Evolutionary conservation across 2,888 invertebrate genomes (phyloP).

Genomic region (Lasius platythorax): DNA sequence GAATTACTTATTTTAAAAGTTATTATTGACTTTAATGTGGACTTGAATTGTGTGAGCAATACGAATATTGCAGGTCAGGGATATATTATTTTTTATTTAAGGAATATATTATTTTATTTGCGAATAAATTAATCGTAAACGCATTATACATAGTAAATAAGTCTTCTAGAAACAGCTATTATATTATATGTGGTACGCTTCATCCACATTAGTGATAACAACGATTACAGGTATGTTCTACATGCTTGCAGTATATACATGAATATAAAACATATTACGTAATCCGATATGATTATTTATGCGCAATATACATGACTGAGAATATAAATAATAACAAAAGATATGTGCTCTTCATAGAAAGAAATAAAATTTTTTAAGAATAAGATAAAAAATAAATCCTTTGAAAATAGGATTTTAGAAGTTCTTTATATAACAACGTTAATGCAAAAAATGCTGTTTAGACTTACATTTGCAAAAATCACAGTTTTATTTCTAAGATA

Average conservation of each 20-base stretch:
- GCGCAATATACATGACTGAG: background rate
- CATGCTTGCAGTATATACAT: slow-evolving; percentile 69
- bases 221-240: slow-evolving; percentile 74
- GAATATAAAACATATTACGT: slow-evolving; percentile 69
- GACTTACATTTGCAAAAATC: slow-evolving; percentile 51
- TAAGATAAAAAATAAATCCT: slow-evolving; percentile 38
- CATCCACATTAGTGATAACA: slow-evolving; percentile 73
- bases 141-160: slow-evolving; percentile 79
- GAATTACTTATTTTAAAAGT: background rate
- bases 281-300: slow-evolving; percentile 47
- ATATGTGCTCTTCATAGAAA: background rate
- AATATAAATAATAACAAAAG: slow-evolving; percentile 26
- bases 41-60: background rate
- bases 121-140: slow-evolving; percentile 82
- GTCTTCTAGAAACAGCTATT: slow-evolving; percentile 74
- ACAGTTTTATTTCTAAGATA: slow-evolving; percentile 47
- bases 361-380: slow-evolving; percentile 13
- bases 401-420: background rate
- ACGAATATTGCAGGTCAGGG: slow-evolving; percentile 36
- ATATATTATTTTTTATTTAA: slow-evolving; percentile 57
- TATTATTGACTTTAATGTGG: background rate
- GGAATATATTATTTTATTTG: slow-evolving; percentile 82
- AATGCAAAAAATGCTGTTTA: slow-evolving; percentile 51
- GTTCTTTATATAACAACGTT: slow-evolving; percentile 17
- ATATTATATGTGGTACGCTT: slow-evolving; percentile 72